Percentiles rank a stretch among this genome's conserved stretches.
Evolutionary conservation across 35 echinoderm and acorn worm species (phyloP).

Genomic region (Lytechinus pictus): DNA sequence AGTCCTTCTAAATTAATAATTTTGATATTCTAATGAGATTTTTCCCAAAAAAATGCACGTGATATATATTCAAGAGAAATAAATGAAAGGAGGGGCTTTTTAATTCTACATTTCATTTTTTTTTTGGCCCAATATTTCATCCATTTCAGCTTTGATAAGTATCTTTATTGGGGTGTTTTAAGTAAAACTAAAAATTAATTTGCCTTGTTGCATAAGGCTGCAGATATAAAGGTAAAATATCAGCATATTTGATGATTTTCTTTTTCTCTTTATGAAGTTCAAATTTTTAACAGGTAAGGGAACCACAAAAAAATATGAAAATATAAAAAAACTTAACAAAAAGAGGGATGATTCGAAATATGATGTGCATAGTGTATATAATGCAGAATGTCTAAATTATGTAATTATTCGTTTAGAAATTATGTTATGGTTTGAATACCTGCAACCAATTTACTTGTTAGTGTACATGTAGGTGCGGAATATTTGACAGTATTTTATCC

Average conservation of each 20-base stretch:
- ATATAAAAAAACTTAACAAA: background rate
- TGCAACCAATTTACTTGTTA: background rate
- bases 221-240: background rate
- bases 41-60: too few species aligned
- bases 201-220: background rate
- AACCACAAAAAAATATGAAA: background rate
- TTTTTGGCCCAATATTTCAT: background rate
- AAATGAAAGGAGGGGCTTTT: too few species aligned
- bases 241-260: too few species aligned
- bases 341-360: slow-evolving; percentile 8
- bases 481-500: slow-evolving; percentile 43
- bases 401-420: slow-evolving; percentile 23
- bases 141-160: background rate
- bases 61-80: too few species aligned
- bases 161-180: background rate
- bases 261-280: too few species aligned
- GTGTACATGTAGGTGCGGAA: background rate
- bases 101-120: background rate
- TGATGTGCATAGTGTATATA: slow-evolving; percentile 27
- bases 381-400: slow-evolving; percentile 44
- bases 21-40: too few species aligned
- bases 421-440: background rate
- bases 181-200: background rate
- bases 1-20: too few species aligned
- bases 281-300: background rate